Conservation (phyloP, 2,888 invertebrate species). For the Helicoverpa assulta region DNA sequence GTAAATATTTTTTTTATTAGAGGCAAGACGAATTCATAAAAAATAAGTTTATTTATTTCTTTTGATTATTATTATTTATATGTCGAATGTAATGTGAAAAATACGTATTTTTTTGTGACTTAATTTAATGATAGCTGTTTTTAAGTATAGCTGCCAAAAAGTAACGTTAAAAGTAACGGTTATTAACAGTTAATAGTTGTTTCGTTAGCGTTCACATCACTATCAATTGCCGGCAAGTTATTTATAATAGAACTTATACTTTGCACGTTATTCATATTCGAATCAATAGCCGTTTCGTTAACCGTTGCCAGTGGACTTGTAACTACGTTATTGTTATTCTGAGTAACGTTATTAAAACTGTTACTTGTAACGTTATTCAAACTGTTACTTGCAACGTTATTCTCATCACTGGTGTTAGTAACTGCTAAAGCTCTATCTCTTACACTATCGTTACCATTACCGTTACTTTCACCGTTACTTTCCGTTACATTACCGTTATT, state of each 20-base stretch:
- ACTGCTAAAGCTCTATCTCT: conserved; percentile 55
- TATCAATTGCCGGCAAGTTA: conserved; percentile 84
- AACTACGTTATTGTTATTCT: conserved; percentile 33
- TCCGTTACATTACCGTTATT: conserved; percentile 8
- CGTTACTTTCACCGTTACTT: conserved; percentile 21
- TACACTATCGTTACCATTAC: conserved; percentile 35
- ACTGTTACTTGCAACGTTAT: conserved; percentile 27
- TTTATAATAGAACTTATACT: conserved; percentile 79
- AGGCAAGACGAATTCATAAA: conserved; percentile 9
- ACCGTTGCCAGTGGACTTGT: conserved; percentile 12
- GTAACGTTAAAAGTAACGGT: conserved; percentile 24
- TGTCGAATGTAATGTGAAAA: background rate
- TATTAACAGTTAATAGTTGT: conserved; percentile 51
- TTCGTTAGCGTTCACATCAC: conserved; percentile 83
- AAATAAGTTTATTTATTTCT: background rate
- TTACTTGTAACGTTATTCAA: conserved; percentile 15
- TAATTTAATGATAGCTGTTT: background rate
- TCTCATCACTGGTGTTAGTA: background rate
- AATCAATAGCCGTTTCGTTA: conserved; percentile 38
- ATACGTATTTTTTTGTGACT: conserved; percentile 8
- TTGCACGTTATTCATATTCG: conserved; percentile 50
- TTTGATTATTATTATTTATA: background rate
- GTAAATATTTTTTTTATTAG: background rate
- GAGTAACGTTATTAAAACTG: conserved; percentile 17
- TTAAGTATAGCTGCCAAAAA: conserved; percentile 24